Evolutionary conservation across 2,113 vertebrate genomes (phyloP).

Genomic region (Ptychochromis oligacanthus): DNA sequence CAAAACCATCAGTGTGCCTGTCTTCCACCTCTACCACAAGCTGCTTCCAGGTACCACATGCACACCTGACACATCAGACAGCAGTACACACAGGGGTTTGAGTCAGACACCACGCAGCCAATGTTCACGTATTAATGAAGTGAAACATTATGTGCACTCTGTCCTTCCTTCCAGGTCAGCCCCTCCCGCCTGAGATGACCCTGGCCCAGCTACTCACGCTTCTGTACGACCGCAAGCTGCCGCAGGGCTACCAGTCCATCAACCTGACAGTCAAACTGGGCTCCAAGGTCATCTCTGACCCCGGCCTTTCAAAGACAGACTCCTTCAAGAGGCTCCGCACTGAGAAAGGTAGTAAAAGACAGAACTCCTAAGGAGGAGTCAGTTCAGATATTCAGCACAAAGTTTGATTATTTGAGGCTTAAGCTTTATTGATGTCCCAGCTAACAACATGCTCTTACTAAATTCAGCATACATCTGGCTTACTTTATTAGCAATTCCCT

Average conservation of each 20-base stretch:
- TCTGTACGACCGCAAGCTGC: constrained; percentile 95
- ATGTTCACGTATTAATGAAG: not conserved
- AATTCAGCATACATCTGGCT: not conserved
- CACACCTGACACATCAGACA: not conserved
- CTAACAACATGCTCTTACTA: not conserved
- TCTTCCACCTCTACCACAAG: constrained; percentile 98
- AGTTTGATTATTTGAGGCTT: too few species aligned
- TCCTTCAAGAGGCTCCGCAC: constrained; percentile 98
- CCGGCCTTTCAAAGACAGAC: constrained; percentile 96
- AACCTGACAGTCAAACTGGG: constrained; percentile 96
- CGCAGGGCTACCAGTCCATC: constrained; percentile 96
- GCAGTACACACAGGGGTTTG: not conserved
- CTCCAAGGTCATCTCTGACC: constrained; percentile 97
- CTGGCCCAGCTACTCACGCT: constrained; percentile 96
- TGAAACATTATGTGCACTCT: not conserved
- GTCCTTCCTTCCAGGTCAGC: constrained; percentile 86
- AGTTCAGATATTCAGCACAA: not conserved
- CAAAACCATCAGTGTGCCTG: constrained; percentile 97
- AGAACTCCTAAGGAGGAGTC: not conserved
- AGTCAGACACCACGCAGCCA: not conserved
- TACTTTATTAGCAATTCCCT: not conserved
- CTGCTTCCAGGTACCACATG: constrained; percentile 82
- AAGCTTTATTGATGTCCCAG: not conserved
- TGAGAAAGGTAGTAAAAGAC: constrained; percentile 88
- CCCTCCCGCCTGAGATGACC: constrained; percentile 95